These are phyloP conservation scores for Armadillidium nasatum DNA, from an alignment of 1,140 invertebrate species.

Conservation along the genomic window DNA sequence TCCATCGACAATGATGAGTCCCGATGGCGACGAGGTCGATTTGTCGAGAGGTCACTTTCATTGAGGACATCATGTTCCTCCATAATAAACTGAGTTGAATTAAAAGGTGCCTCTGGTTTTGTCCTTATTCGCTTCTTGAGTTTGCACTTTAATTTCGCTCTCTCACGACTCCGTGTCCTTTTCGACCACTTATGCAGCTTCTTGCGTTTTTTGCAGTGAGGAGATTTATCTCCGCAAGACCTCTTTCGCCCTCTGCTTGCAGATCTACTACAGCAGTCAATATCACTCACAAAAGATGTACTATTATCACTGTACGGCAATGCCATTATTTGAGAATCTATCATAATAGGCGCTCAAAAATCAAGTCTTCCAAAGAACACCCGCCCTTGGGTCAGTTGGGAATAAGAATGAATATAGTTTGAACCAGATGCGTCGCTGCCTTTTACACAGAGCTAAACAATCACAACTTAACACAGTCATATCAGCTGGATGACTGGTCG, in stretches of 20 bases:
- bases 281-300: conserved; percentile 16
- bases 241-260: conserved; percentile 13
- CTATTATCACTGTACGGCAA: conserved; percentile 4
- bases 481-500: conserved; percentile 43
- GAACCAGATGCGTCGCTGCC: conserved; percentile 31
- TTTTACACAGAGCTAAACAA: neutral
- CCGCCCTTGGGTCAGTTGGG: conserved; percentile 14
- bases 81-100: conserved; percentile 44
- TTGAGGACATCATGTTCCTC: conserved; percentile 40
- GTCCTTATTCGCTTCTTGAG: conserved; percentile 23
- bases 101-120: conserved; percentile 41
- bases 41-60: conserved; percentile 31
- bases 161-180: conserved; percentile 33
- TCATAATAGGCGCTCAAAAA: no score
- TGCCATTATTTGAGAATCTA: neutral
- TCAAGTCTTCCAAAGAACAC: no score
- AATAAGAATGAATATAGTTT: conserved; percentile 38
- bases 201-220: conserved; percentile 33
- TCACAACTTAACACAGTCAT: conserved; percentile 22
- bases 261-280: conserved; percentile 3
- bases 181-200: conserved; percentile 36
- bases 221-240: conserved; percentile 16
- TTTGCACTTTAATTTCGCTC: conserved; percentile 19
- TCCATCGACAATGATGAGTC: conserved; percentile 76
- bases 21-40: conserved; percentile 47